Evolutionary conservation across 2,797 vertebrate species (phyloP).

Genomic region (Spinus pinus): DNA sequence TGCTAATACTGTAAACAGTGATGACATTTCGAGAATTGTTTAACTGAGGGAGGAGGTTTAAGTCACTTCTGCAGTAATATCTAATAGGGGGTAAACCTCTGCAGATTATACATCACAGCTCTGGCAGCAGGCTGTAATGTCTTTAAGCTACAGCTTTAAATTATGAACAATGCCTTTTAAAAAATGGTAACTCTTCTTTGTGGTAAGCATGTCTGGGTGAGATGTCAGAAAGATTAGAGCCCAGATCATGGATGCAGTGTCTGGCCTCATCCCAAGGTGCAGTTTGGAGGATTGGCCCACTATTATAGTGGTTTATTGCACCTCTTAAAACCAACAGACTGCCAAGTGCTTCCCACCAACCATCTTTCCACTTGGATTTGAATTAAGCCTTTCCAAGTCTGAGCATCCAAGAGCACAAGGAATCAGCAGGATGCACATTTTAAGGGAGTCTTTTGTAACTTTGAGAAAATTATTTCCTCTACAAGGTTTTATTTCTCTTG

Average conservation of each 20-base stretch:
- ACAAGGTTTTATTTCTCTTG: neutral
- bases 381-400: neutral
- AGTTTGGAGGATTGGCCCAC: neutral
- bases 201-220: neutral
- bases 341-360: neutral
- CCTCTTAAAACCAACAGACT: neutral
- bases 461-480: neutral
- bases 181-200: neutral
- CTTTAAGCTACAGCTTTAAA: conserved; percentile 2
- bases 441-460: neutral
- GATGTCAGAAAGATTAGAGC: neutral
- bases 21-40: conserved; percentile 44
- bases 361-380: neutral
- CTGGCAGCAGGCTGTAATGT: neutral
- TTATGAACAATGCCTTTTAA: conserved; percentile 8
- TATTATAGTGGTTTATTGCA: neutral
- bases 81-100: neutral
- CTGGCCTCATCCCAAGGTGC: neutral
- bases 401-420: neutral
- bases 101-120: neutral
- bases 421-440: neutral
- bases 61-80: neutral
- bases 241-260: neutral
- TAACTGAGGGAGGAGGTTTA: conserved; percentile 34
- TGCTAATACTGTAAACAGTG: conserved; percentile 32